These are phyloP conservation scores for Ooceraea biroi DNA, from an alignment of 1,140 invertebrate species.

Conservation along the genomic window DNA sequence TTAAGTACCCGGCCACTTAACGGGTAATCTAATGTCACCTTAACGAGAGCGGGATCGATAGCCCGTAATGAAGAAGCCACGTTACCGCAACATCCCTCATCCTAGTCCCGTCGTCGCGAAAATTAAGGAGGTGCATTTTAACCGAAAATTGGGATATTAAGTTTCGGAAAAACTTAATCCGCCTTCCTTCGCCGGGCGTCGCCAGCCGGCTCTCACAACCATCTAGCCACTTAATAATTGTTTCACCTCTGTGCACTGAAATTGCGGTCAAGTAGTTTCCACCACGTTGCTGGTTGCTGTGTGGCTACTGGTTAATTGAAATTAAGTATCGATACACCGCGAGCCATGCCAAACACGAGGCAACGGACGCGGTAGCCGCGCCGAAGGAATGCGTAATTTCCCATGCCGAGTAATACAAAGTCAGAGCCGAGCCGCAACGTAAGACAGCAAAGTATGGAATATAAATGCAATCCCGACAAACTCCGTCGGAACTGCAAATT, in stretches of 20 bases:
- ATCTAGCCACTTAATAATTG: background rate
- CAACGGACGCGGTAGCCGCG: background rate
- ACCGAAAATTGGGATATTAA: constrained; percentile 46
- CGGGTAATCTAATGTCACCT: constrained; percentile 49
- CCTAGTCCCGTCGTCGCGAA: background rate
- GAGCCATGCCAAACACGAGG: background rate
- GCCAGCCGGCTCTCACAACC: background rate
- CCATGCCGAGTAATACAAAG: background rate
- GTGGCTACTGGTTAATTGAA: constrained; percentile 8
- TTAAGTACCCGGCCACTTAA: constrained; percentile 51
- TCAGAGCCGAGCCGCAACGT: background rate
- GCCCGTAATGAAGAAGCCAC: constrained; percentile 43
- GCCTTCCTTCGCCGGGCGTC: background rate
- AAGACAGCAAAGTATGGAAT: constrained; percentile 22
- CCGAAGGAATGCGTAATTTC: constrained; percentile 15
- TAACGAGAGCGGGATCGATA: constrained; percentile 54
- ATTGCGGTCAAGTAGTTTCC: constrained; percentile 23
- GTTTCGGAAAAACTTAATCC: constrained; percentile 12
- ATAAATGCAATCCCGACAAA: constrained; percentile 48
- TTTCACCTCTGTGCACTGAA: background rate
- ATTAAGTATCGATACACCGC: background rate
- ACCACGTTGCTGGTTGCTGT: background rate
- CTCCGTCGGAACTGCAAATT: constrained; percentile 39
- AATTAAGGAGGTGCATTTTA: constrained; percentile 26
- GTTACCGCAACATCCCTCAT: background rate